Evolutionary conservation across 2,113 vertebrate species (phyloP).

Genomic region (Ciconia stormi): DNA sequence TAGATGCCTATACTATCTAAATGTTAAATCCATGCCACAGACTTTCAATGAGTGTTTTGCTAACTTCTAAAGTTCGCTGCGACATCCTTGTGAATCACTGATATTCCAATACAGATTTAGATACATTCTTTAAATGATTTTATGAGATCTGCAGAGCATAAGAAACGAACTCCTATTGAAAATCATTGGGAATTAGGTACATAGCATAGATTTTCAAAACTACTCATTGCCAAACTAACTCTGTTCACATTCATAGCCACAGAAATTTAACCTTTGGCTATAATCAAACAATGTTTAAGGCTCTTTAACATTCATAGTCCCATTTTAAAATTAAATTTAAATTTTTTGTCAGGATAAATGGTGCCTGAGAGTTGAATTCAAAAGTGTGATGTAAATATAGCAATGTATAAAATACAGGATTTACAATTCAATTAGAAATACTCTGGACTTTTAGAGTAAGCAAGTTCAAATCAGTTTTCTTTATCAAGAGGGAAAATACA

Average conservation of each 20-base stretch:
- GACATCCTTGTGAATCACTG: not conserved
- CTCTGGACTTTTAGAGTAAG: not conserved
- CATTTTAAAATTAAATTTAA: not conserved
- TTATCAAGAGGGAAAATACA: not conserved
- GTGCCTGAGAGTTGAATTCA: not conserved
- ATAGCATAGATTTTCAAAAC: not conserved
- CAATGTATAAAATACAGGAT: not conserved
- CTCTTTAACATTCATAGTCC: not conserved
- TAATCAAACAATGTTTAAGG: not conserved
- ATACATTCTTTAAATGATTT: not conserved
- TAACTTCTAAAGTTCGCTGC: not conserved
- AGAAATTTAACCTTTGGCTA: not conserved
- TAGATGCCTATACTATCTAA: not conserved
- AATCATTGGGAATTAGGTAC: not conserved
- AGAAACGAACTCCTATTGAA: not conserved
- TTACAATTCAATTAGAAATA: not conserved
- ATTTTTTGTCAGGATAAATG: not conserved
- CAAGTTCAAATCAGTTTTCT: not conserved
- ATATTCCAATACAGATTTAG: not conserved
- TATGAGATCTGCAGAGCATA: not conserved
- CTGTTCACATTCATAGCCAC: not conserved
- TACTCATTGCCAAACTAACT: not conserved
- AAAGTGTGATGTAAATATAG: not conserved
- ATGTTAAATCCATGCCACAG: not conserved
- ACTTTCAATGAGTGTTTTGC: not conserved